phyloP scores from a whole-genome alignment of 2,888 invertebrate genomes.

The Spilarctia lutea region DNA sequence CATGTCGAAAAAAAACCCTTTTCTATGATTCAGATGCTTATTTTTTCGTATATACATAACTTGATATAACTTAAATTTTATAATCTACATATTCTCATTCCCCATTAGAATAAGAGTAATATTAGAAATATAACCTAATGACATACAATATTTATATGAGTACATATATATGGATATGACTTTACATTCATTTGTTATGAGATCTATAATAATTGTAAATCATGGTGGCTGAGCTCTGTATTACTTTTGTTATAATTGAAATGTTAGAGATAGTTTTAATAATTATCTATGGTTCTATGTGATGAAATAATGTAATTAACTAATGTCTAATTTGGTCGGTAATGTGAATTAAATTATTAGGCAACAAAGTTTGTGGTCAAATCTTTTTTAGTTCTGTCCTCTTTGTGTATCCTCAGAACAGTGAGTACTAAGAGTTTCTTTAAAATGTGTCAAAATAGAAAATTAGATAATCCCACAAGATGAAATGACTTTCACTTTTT shows the following conservation, averaged over 20 bases:
- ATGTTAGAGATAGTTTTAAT: neutral
- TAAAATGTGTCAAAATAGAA: slow-evolving; percentile 26
- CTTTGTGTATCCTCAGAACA: neutral
- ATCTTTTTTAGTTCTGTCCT: slow-evolving; percentile 1
- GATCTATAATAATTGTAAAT: neutral
- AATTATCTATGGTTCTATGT: neutral
- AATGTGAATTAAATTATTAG: neutral
- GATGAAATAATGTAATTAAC: neutral
- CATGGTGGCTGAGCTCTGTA: neutral
- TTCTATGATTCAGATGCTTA: neutral
- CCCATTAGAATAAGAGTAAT: neutral
- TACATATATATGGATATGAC: neutral
- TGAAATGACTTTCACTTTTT: slow-evolving; percentile 52
- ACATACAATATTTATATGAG: neutral
- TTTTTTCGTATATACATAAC: neutral
- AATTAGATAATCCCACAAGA: slow-evolving; percentile 29
- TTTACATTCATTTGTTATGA: neutral
- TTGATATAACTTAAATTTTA: neutral
- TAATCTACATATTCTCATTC: neutral
- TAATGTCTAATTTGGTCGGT: neutral
- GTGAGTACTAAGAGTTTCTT: neutral
- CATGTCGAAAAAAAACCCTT: neutral
- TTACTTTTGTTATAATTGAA: neutral
- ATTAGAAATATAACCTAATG: neutral
- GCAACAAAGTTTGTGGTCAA: neutral